Conservation (phyloP, 2,888 invertebrate genomes). For the Drosophila gaucha region DNA sequence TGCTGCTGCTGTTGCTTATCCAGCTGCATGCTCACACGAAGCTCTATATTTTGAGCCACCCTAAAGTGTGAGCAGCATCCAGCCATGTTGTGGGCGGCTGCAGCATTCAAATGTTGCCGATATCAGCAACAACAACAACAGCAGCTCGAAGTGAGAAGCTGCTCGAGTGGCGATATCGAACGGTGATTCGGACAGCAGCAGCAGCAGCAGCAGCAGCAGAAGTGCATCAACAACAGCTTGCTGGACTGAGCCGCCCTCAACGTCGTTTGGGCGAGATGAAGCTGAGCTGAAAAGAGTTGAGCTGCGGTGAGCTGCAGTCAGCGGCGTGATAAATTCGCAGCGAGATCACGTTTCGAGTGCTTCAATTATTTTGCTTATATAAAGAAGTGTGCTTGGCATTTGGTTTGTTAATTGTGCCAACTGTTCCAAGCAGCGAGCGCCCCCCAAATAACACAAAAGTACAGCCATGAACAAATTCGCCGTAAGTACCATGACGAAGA, state of each 20-base stretch:
- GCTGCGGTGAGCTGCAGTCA: constrained; percentile 8
- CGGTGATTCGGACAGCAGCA: constrained; percentile 32
- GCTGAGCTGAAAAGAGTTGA: not conserved
- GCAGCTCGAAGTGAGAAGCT: constrained; percentile 14
- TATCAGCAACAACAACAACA: constrained; percentile 22
- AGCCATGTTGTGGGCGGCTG: constrained; percentile 19
- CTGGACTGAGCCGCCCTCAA: constrained; percentile 4
- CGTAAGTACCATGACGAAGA: constrained; percentile 65
- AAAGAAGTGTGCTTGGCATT: constrained; percentile 71
- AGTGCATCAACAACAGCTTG: constrained; percentile 4
- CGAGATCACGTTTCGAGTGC: constrained; percentile 76
- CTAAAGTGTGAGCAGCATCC: constrained; percentile 30
- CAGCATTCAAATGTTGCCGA: constrained; percentile 29
- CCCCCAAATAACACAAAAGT: constrained; percentile 48
- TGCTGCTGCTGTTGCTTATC: constrained; percentile 20
- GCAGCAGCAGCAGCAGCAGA: constrained; percentile 6
- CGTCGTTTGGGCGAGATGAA: too few relatives aligned
- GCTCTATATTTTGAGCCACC: constrained; percentile 18
- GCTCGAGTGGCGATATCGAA: constrained; percentile 31
- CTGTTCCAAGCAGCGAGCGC: constrained; percentile 66
- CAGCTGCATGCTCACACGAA: constrained; percentile 49
- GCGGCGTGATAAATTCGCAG: constrained; percentile 68
- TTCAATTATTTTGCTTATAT: constrained; percentile 73
- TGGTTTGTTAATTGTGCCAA: constrained; percentile 76
- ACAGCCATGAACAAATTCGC: constrained; percentile 76